Conservation (phyloP, 1,140 invertebrate genomes). For the Stegodyphus dumicola region DNA sequence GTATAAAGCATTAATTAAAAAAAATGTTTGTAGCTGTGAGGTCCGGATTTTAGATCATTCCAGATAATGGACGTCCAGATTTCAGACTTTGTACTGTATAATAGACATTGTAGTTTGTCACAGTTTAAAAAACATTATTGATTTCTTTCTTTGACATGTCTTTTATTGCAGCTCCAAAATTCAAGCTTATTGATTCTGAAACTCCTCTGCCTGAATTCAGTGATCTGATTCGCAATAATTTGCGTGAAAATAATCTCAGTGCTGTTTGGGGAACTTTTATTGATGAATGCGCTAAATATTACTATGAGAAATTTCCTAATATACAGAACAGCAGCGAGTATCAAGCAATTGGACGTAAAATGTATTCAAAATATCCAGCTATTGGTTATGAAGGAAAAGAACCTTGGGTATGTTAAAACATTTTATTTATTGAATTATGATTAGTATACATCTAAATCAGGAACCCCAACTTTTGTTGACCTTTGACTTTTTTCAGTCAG, state of each 20-base stretch:
- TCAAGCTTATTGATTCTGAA: constrained; percentile 28
- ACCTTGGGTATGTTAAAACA: constrained; percentile 28
- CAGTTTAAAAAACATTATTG: too few species aligned
- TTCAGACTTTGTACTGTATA: too few species aligned
- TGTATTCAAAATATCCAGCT: constrained; percentile 40
- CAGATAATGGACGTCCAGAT: too few species aligned
- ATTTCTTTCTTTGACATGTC: background rate
- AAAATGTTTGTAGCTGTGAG: too few species aligned
- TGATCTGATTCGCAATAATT: background rate
- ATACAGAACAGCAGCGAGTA: constrained; percentile 59
- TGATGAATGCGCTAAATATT: constrained; percentile 53
- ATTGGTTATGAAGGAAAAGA: constrained; percentile 56
- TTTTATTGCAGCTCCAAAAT: constrained; percentile 24
- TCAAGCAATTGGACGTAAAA: constrained; percentile 54
- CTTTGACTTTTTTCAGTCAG: too few species aligned
- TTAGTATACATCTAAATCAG: background rate
- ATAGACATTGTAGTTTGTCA: too few species aligned
- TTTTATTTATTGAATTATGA: background rate
- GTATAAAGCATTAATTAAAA: too few species aligned
- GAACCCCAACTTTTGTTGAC: background rate
- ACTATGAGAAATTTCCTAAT: constrained; percentile 39
- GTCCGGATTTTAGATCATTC: too few species aligned
- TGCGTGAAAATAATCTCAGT: constrained; percentile 32
- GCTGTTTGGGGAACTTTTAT: constrained; percentile 50
- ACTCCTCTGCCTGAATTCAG: constrained; percentile 52